Conservation (phyloP, 2,888 invertebrate species). For the Drosophila percnosoma region DNA sequence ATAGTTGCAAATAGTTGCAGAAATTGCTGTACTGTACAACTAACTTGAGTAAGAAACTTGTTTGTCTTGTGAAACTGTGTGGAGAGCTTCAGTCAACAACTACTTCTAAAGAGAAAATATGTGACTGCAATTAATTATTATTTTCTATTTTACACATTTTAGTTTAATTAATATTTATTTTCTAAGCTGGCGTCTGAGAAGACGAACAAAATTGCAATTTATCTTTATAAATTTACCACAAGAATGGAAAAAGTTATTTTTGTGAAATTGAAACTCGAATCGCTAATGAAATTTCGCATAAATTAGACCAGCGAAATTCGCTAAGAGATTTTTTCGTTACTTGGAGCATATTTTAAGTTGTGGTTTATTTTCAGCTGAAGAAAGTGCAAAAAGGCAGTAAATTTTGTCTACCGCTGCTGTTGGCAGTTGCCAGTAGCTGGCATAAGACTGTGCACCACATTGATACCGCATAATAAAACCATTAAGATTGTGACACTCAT, state of each 20-base stretch:
- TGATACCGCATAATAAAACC: conserved; percentile 13
- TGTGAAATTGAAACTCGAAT: background rate
- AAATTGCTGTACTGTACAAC: background rate
- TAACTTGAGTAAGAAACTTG: background rate
- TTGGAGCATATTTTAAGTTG: background rate
- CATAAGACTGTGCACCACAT: background rate
- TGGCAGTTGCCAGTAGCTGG: background rate
- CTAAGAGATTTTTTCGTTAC: background rate
- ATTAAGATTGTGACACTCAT: conserved; percentile 35
- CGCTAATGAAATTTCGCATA: background rate
- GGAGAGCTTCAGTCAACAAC: background rate
- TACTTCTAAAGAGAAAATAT: background rate
- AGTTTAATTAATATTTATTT: background rate
- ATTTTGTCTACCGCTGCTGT: background rate
- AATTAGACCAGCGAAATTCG: background rate
- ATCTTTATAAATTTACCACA: background rate
- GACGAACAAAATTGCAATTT: background rate
- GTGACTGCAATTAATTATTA: background rate
- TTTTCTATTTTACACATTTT: background rate
- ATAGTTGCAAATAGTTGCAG: conserved; percentile 5
- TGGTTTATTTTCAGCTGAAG: background rate
- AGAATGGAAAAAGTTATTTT: background rate
- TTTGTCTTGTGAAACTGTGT: background rate
- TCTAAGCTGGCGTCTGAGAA: background rate
- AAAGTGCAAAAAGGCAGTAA: background rate